phyloP scores from a whole-genome alignment of 2,113 vertebrate genomes.

The Chaetops frenatus region DNA sequence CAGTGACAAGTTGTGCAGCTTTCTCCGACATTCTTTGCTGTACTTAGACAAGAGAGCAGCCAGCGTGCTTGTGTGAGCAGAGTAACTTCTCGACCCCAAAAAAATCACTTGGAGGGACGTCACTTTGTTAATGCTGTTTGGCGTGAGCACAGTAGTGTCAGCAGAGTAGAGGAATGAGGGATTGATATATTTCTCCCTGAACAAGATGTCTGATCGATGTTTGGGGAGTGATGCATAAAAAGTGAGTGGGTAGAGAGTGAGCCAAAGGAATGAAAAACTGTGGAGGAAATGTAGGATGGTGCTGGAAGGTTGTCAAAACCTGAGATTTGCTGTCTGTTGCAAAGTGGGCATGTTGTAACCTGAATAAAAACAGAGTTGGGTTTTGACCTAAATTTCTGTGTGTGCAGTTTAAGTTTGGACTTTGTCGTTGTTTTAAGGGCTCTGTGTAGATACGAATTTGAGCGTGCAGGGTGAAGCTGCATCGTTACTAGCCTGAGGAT shows the following conservation, averaged over 20 bases:
- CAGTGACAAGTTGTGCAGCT: background rate
- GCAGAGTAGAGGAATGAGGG: background rate
- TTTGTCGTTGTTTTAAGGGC: background rate
- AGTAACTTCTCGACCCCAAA: background rate
- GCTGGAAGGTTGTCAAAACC: constrained; percentile 48
- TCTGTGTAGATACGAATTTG: background rate
- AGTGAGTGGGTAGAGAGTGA: constrained; percentile 47
- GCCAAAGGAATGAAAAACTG: constrained; percentile 44
- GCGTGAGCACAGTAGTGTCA: background rate
- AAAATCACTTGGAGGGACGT: background rate
- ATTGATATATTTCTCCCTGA: background rate
- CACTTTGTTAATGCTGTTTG: background rate
- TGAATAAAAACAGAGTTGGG: background rate
- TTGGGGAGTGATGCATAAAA: constrained; percentile 26
- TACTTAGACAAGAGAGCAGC: background rate
- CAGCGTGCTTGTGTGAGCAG: background rate
- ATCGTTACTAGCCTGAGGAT: background rate
- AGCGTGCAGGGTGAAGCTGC: background rate
- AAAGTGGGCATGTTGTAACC: constrained; percentile 30
- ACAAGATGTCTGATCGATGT: background rate
- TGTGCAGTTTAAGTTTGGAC: background rate
- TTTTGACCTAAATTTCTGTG: constrained; percentile 23
- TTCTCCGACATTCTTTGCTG: background rate
- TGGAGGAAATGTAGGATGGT: constrained; percentile 44
- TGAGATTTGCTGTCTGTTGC: background rate